A percentile compares a stretch with the other conserved stretches of the same genome.
Evolutionary conservation across 2,888 invertebrate species (phyloP).

Genomic region (Hypercompe scribonia): DNA sequence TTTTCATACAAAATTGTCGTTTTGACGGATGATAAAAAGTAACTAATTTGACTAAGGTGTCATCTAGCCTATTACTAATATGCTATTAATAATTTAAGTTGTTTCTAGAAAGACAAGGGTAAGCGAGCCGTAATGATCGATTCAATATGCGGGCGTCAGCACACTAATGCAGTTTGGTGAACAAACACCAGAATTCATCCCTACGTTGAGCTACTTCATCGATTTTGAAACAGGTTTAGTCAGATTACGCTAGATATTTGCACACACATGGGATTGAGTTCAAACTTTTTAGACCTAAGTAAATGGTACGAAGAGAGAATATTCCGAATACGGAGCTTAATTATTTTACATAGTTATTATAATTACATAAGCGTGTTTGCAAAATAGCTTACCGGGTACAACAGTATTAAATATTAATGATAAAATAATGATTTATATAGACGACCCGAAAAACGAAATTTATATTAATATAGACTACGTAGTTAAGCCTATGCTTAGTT

Average conservation of each 20-base stretch:
- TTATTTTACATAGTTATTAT: not conserved
- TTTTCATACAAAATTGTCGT: no score
- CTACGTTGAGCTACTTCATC: not conserved
- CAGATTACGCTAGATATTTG: not conserved
- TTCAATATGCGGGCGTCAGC: constrained; percentile 28
- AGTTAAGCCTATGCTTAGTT: not conserved
- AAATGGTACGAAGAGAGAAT: not conserved
- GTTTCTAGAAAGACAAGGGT: not conserved
- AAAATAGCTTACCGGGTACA: no score
- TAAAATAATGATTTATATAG: not conserved
- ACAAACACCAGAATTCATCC: constrained; percentile 29
- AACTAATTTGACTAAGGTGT: no score
- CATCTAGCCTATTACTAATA: not conserved
- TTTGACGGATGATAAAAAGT: no score
- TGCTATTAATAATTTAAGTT: not conserved
- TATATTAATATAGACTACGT: not conserved
- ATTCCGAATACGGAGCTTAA: not conserved
- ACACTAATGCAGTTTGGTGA: constrained; percentile 37
- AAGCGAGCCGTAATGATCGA: constrained; percentile 28
- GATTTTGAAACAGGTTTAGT: constrained; percentile 14
- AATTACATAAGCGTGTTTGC: not conserved
- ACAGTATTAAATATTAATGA: no score
- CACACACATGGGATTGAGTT: not conserved
- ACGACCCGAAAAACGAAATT: not conserved
- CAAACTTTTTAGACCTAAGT: not conserved